Base-by-base conservation (phyloP, 2,888 invertebrate genomes). In the Colletes collaris region DNA sequence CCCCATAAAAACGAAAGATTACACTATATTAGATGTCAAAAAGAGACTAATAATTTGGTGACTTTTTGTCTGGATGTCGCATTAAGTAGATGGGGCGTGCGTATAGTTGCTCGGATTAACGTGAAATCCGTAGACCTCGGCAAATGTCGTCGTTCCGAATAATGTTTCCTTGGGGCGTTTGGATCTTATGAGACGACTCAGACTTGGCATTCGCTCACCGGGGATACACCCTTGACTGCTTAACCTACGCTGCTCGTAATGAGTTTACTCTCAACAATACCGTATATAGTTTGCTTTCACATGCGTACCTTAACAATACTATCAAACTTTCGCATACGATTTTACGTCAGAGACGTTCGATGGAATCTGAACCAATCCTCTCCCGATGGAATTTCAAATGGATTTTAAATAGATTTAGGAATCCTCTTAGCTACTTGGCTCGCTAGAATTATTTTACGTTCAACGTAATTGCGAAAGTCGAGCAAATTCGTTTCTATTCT, bases 191-290 rank as follows among this genome's bases (percentile, higher is more conserved):
- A 58, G 49, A 46, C 40, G 59, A 46, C n/a, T 5, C n/a, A 4
- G 53, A 62, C 27, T 49, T n/a, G 13, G 44, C 27, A 16, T 66
- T 35, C 40, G n/a, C 65, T 65, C 53, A 13, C 10, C 8, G 63
- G 58, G 16, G 63, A 74, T 73, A 68, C 58, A 52, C 79, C 76
- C 79, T 77, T 77, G 80, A 78, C 78, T 81, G 81, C 82, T 83
- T 82, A 86, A 84, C 79, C 79, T 78, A 76, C 58, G 63, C 76
- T 79, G 69, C 79, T 77, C 73, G 76, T 84, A 86, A 87, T 84
- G 85, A 87, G 87, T 85, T 84, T 82, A 82, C 80, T 77, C 72
- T 68, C 70, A 63, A 83, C 85, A 86, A 85, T 83, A 73, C 76
- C 69, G 75, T 53, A 65, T 64, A 65, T 62, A 49, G 59, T 37